Base-by-base conservation (phyloP, 2,888 invertebrate species). In the Leptopterna dolabrata region DNA sequence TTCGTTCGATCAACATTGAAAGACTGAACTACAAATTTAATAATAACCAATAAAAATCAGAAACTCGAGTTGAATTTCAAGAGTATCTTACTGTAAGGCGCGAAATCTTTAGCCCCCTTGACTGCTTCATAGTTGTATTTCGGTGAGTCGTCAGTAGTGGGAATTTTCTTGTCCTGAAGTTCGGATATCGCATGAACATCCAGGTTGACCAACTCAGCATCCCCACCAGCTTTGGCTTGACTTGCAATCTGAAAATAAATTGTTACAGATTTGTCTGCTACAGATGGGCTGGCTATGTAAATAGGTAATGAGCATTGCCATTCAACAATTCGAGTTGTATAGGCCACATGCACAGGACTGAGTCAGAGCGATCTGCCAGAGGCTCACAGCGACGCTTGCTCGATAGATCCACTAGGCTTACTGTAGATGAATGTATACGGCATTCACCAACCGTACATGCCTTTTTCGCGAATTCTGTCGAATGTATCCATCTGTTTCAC, bases 161-260 rank as follows among this genome's bases (percentile, higher is more conserved):
- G 94, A 13, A 98, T 92, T 16, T 94, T 94, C 90, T 93, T 94
- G 71, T 95, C 94, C 93, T 98, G 97, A 76, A 99, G 93, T 91
- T 99, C 96, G 80, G 95, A 97, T 89, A 99, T 97, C 29, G 98
- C 96, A 92, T 99, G 98, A 7, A 99, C 97, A 92, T 99, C 98
- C 87, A 99, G 93, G 90, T 96, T 96, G 83, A 98, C 94, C 88
- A 95, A 95, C 91, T 97, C 97, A 91, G 96, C 96, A 87, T 95
- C 94, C 14, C 95, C 96, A 47, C 95, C 94, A 76, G 95, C 94
- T 93, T 97, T 97, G 63, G 96, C 97, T 93, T 98, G 98, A 2
- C 99, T 99, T 80, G 95, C 93, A 89, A 98, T 91, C 94, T 94
- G 90, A 13, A 91, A 89, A 36, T 7, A 36, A 36, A 36, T 2